A percentile compares a stretch with the other conserved stretches of the same genome.
phyloP scores from a whole-genome alignment of 2,797 vertebrate species.

The Artibeus lituratus region DNA sequence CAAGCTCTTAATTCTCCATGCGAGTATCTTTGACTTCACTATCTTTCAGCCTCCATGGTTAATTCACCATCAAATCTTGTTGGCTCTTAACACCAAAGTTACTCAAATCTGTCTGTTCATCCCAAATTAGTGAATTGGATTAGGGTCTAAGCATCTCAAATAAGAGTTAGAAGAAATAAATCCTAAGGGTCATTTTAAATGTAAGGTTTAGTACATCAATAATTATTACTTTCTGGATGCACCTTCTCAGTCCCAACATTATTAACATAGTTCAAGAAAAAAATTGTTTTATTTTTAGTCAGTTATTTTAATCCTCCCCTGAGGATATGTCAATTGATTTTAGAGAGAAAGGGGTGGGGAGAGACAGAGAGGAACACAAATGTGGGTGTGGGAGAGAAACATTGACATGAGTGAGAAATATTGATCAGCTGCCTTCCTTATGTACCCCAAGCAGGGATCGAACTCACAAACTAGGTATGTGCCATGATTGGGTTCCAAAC shows the following conservation, averaged over 20 bases:
- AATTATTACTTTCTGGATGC: neutral
- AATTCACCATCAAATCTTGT: neutral
- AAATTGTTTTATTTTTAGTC: neutral
- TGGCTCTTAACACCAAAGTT: neutral
- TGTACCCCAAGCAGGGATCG: neutral
- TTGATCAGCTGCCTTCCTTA: neutral
- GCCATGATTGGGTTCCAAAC: neutral
- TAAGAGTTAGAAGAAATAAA: conserved; percentile 18
- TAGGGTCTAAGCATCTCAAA: neutral
- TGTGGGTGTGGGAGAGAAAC: neutral
- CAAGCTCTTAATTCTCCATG: neutral
- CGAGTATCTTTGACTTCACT: neutral
- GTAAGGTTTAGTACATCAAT: neutral
- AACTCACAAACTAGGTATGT: neutral
- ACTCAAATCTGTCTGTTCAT: neutral
- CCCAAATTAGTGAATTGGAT: neutral
- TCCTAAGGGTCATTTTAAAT: neutral
- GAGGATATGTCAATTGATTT: neutral
- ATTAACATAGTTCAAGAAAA: neutral
- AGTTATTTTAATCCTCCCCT: neutral
- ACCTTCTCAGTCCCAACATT: neutral
- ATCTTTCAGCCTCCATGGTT: neutral
- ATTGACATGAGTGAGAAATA: neutral
- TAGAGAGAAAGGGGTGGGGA: neutral
- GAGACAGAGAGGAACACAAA: neutral